Base-by-base conservation (phyloP, 2,888 invertebrate genomes). In the Lamproptera curius region DNA sequence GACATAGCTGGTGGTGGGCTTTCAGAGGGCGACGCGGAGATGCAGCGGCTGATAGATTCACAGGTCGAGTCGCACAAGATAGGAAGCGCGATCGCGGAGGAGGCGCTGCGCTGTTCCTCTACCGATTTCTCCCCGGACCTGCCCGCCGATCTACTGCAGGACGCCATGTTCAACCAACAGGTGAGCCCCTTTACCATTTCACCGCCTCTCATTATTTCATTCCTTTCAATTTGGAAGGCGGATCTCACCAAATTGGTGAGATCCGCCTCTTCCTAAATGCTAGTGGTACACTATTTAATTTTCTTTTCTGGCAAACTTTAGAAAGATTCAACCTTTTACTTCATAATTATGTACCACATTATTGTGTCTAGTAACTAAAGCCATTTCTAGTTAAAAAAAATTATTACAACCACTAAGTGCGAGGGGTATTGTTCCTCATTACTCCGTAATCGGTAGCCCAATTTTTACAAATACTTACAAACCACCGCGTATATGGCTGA, bases 1-100 rank as follows among this genome's bases (percentile, higher is more conserved):
- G 57, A 50, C 20, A 20, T 39, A 39, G 42, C 52, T 59, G n/a
- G n/a, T 59, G 60, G 45, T 42, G 43, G 34, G 20, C 45, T 70
- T 66, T 62, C 74, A 84, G 90, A 88, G 53, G 88, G 88, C 53
- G 91, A 91, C 52, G 81, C 89, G 55, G 92, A 92, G 61, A 91
- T 94, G 77, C 92, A 93, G 68, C 86, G 90, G 54, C 80, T 93
- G 57, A 93, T 94, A 58, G 93, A 92, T 60, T 93, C 92, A 50
- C 93, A 94, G 61, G 90, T 95, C 46, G 95, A 95, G 76, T 94
- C 94, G 35, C 94, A 94, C 68, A 94, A 95, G 86, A 95, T 96
- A 56, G 95, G 96, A 6, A 89, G 93, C 46, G 93, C 94, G 73
- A 95, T 96, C 63, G 95, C 94, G 0, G 94, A 95, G 58, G 93